Conservation (phyloP, 2,797 vertebrate genomes). For the Epinephelus malabaricus region DNA sequence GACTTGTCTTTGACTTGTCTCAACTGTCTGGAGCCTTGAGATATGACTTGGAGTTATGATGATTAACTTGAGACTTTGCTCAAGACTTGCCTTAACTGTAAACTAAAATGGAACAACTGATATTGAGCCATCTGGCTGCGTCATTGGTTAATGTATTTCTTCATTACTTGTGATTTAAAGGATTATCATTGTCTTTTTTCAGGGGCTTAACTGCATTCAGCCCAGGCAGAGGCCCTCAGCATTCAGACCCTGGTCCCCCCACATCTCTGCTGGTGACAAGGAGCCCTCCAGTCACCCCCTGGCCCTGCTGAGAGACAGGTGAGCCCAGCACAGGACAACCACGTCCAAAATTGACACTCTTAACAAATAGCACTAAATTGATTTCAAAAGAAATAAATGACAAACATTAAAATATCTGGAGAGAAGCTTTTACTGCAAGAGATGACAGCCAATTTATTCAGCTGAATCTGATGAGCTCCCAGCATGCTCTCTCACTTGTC, state of each 20-base stretch:
- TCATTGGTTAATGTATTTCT: background rate
- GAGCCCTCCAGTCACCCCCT: constrained; percentile 89
- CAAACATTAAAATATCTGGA: background rate
- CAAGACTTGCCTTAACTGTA: no score
- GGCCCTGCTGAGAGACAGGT: constrained; percentile 93
- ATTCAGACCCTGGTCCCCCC: constrained; percentile 98
- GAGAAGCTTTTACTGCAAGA: background rate
- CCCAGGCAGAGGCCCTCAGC: constrained; percentile 95
- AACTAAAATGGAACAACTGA: background rate
- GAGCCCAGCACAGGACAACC: constrained; percentile 27
- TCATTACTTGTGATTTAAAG: background rate
- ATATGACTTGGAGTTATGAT: no score
- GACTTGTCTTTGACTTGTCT: no score
- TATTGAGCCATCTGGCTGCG: background rate
- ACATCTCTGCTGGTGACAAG: constrained; percentile 90
- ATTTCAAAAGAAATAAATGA: background rate
- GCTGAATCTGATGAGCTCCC: constrained; percentile 46
- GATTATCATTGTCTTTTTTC: constrained; percentile 26
- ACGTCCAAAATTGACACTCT: background rate
- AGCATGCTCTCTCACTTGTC: constrained; percentile 66
- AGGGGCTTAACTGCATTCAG: constrained; percentile 92
- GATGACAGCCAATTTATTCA: constrained; percentile 42
- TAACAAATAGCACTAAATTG: background rate
- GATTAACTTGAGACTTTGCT: no score
- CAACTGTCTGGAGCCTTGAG: no score